Evolutionary conservation across 2,797 vertebrate genomes (phyloP).

Genomic region (Rachycentron canadum): DNA sequence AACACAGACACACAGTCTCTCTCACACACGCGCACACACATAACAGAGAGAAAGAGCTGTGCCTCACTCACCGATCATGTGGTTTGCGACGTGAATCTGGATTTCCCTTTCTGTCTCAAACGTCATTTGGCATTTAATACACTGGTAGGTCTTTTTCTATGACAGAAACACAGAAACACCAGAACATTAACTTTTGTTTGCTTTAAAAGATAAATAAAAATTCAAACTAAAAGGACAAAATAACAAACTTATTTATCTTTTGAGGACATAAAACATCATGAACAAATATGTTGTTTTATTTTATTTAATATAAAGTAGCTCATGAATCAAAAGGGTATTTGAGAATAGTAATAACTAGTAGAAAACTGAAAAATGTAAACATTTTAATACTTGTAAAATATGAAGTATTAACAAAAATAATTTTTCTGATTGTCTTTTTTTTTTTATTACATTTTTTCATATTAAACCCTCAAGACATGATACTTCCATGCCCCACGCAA

Average conservation of each 20-base stretch:
- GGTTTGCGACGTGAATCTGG: slow-evolving; percentile 99
- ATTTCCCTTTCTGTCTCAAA: slow-evolving; percentile 99
- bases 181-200: neutral
- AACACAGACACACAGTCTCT: slow-evolving; percentile 18
- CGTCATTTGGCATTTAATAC: slow-evolving; percentile 99
- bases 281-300: neutral
- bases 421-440: too few species aligned
- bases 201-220: neutral
- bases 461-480: slow-evolving; percentile 3
- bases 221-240: neutral
- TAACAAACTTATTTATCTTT: neutral
- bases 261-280: neutral
- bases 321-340: neutral
- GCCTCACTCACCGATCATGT: slow-evolving; percentile 97
- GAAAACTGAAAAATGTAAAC: neutral
- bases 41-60: slow-evolving; percentile 16
- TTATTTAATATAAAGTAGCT: neutral
- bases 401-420: neutral
- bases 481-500: slow-evolving; percentile 12
- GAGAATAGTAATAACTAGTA: neutral
- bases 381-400: neutral
- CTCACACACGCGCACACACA: slow-evolving; percentile 14
- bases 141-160: slow-evolving; percentile 99
- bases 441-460: too few species aligned
- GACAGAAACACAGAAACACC: slow-evolving; percentile 37